Evolutionary conservation across 2,888 invertebrate genomes (phyloP).

Genomic region (Microctonus brassicae): DNA sequence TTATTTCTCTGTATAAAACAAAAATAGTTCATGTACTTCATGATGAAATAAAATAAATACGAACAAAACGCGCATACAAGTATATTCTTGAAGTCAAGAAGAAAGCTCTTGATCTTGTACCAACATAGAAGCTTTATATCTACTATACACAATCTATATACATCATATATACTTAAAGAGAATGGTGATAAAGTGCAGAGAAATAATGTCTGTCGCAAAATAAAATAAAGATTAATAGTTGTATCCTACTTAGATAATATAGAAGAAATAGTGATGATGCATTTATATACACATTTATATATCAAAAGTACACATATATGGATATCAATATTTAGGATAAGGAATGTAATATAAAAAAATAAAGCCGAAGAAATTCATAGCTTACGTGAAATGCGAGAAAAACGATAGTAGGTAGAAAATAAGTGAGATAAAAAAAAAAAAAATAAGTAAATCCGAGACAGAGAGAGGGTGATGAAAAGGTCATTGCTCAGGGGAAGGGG

Average conservation of each 20-base stretch:
- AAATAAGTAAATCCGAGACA: too few relatives aligned
- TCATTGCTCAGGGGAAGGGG: constrained; percentile 5
- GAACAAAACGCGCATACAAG: too few relatives aligned
- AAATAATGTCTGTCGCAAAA: constrained; percentile 54
- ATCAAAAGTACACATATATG: too few relatives aligned
- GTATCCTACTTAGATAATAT: constrained; percentile 45
- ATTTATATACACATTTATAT: background rate
- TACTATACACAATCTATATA: too few relatives aligned
- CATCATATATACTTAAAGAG: constrained; percentile 27
- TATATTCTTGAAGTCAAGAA: background rate
- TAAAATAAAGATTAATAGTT: constrained; percentile 59
- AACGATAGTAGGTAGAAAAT: background rate
- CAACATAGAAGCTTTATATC: too few relatives aligned
- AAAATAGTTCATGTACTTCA: too few relatives aligned
- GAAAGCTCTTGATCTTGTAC: background rate
- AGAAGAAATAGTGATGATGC: constrained; percentile 44
- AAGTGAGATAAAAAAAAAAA: background rate
- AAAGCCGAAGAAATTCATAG: constrained; percentile 3
- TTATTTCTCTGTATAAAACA: too few relatives aligned
- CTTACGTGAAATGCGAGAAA: background rate
- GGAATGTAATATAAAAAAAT: background rate
- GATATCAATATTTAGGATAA: constrained; percentile 39
- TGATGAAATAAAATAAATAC: background rate
- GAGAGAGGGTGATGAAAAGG: background rate
- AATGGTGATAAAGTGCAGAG: constrained; percentile 59